Evolutionary conservation across 2,888 invertebrate species (phyloP), one percentile per base, ranked within the genome.

Genomic region (Smittia aterrima): DNA sequence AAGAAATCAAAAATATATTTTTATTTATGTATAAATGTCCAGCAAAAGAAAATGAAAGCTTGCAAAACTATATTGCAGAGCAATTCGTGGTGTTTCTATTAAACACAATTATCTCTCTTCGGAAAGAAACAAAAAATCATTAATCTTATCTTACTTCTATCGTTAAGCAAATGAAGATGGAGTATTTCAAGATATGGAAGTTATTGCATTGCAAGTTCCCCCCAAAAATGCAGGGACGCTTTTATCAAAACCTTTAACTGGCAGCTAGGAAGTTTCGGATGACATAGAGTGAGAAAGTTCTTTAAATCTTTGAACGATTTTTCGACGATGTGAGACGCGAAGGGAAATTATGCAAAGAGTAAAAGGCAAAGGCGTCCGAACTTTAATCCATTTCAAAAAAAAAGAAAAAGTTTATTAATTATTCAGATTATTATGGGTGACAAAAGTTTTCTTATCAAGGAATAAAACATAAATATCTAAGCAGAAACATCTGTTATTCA

Each of bases 211-310:
- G 22, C 38, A 70, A 20, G 24, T 70, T 18, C 32, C 70, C 24
- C n/a, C 53, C 18, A 18, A 22, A n/a, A n/a, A 66, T n/a, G 22
- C 20, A 18, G 70, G 53, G 47, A 70, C 47, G 70, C 47, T 70
- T 68, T 68, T 68, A 68, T 68, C 68, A 68, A 20, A 38, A 72
- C 72, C 72, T 72, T 72, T 72, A 72, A 72, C 58, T 22, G 72
- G 72, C 72, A 72, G 72, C 72, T 72, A 72, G 58, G 24, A 62
- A 72, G 72, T 71, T 27, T 40, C 32, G 70, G 53, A 54, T 68
- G 40, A 38, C 40, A 68, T n/a, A 47, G 68, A 47, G 40, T 47
- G 68, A 40, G 38, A 68, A 68, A 41, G 20, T 47, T 66, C 20
- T 66, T 66, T 16, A 25, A 24, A 47, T 22, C 16, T 16, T 47